phyloP scores from a whole-genome alignment of 30 jellyfish, hydroid and myxozoan genomes.

The Turritopsis dohrnii region DNA sequence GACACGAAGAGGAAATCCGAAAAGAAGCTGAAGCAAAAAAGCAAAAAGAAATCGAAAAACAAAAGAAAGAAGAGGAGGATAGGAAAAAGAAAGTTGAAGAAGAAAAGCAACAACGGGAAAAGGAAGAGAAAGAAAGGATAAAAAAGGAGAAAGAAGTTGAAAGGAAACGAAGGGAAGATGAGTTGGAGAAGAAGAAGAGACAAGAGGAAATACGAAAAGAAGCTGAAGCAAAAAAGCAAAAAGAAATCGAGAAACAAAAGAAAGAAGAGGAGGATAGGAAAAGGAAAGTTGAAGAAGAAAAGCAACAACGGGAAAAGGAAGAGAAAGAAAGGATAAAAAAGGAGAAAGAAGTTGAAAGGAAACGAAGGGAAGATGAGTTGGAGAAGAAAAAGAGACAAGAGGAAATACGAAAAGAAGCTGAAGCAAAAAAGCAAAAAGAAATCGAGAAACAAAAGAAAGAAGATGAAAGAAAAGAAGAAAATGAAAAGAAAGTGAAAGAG shows the following conservation, averaged over 20 bases:
- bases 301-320: background rate
- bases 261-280: background rate
- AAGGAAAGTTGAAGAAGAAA: background rate
- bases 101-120: background rate
- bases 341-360: constrained; percentile 8
- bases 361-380: background rate
- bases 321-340: background rate
- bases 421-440: background rate
- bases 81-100: background rate
- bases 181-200: background rate
- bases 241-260: background rate
- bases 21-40: background rate
- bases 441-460: background rate
- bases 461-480: background rate
- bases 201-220: no score
- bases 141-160: background rate
- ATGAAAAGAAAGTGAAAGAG: background rate
- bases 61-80: background rate
- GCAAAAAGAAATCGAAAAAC: background rate
- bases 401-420: background rate
- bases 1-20: background rate
- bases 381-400: background rate
- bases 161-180: background rate
- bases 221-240: background rate
- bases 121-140: background rate